Evolutionary conservation across 2,113 vertebrate species (phyloP).

Genomic region (Charina bottae): DNA sequence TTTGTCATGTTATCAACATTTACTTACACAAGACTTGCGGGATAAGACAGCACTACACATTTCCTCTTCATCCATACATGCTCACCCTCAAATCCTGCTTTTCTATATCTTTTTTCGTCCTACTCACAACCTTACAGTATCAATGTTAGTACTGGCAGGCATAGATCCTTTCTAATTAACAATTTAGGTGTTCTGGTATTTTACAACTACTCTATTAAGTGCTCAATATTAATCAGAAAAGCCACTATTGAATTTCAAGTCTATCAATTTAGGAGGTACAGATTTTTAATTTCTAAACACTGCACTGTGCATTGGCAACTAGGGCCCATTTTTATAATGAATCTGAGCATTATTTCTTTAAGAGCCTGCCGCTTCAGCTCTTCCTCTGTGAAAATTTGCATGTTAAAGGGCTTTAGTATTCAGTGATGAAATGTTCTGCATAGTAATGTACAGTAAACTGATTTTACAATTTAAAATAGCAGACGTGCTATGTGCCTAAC

Average conservation of each 20-base stretch:
- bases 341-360: conserved; percentile 58
- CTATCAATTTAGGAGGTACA: conserved; percentile 65
- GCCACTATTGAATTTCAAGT: conserved; percentile 63
- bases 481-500: conserved; percentile 46
- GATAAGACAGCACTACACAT: conserved; percentile 30
- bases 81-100: conserved; percentile 19
- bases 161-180: conserved; percentile 61
- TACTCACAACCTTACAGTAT: conserved; percentile 51
- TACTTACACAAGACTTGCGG: conserved; percentile 59
- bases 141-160: conserved; percentile 62
- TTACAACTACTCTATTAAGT: conserved; percentile 54
- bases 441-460: conserved; percentile 65
- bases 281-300: conserved; percentile 67
- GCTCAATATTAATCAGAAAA: conserved; percentile 67
- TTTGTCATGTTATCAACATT: conserved; percentile 77
- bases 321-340: conserved; percentile 58
- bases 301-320: conserved; percentile 61
- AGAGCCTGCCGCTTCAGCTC: conserved; percentile 59
- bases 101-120: conserved; percentile 60
- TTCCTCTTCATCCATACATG: conserved; percentile 41
- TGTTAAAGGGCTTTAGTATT: conserved; percentile 61
- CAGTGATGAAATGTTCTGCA: conserved; percentile 66
- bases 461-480: conserved; percentile 56
- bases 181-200: conserved; percentile 53
- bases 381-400: conserved; percentile 62